Base-by-base conservation (phyloP, 2,113 vertebrate species). In the Corythoichthys haematopterus region DNA sequence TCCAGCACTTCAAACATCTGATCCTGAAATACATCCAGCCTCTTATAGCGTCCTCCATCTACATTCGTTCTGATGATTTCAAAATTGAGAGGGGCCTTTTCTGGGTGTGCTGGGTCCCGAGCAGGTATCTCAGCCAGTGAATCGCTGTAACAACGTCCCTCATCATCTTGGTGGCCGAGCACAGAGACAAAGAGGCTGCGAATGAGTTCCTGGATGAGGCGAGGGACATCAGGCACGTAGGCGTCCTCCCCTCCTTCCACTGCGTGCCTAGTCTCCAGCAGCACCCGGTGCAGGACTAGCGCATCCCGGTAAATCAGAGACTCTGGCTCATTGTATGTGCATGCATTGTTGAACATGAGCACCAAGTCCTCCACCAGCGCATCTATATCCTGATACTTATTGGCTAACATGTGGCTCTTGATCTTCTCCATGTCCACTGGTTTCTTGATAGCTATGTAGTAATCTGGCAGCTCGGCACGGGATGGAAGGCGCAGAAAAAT, bases 321-420 rank as follows among this genome's bases (percentile, higher is more conserved):
- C 76, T 98, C 95, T 0, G 97, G 97, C 74, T 99, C 97, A 0
- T 99, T 99, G 74, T 99, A 99, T 0, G 97, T 99, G 75, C 97
- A 99, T 3, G 97, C 97, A 0, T 99, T 99, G 85, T 99, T 98
- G 90, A 99, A 99, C 97, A 99, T 99, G 85, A 98, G 94, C 68
- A 98, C 97, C 15, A 99, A 93, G 90, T 99, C 97, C 72, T 99
- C 97, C 62, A 98, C 96, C 90, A 99, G 94, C 6, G 95, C 95
- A 64, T 99, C 97, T 13, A 99, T 94, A 64, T 99, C 97, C 88
- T 99, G 97, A 89, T 98, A 99, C 69, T 99, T 99, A 72, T 98
- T 98, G 53, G 96, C 93, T 93, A 99, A 92, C 95, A 99, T 98
- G 83, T 99, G 97, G 76, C 94, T 97, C 87, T 94, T 93, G 82